These are phyloP conservation scores for Amphipoea lucens DNA, from an alignment of 2,888 invertebrate genomes.

Conservation along the genomic window DNA sequence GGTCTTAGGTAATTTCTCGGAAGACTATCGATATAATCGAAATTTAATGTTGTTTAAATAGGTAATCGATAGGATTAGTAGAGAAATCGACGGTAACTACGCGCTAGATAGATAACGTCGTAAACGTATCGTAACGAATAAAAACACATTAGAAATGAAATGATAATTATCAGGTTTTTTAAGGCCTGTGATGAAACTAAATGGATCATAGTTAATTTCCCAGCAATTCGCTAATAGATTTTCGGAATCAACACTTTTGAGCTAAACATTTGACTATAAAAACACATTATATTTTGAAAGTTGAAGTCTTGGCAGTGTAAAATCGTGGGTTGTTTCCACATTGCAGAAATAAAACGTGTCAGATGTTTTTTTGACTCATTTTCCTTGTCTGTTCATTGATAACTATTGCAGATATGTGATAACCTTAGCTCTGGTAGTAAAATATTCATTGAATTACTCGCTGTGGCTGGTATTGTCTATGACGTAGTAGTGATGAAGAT, in stretches of 20 bases:
- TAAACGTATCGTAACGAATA: conserved; percentile 40
- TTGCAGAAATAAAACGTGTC: conserved; percentile 23
- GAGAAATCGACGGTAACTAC: conserved; percentile 16
- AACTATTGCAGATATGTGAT: conserved; percentile 40
- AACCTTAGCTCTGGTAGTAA: conserved; percentile 32
- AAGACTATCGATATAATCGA: conserved; percentile 47
- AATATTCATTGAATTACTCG: conserved; percentile 14
- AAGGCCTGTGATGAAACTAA: not conserved
- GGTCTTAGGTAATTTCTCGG: conserved; percentile 50
- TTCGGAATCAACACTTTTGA: conserved; percentile 9
- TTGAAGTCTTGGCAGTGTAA: conserved; percentile 15
- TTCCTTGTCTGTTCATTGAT: conserved; percentile 52
- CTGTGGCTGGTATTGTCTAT: not conserved
- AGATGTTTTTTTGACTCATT: conserved; percentile 37
- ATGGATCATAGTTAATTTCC: not conserved
- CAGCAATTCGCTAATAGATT: conserved; percentile 34
- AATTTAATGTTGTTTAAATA: conserved; percentile 36
- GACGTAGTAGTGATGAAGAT: conserved; percentile 2
- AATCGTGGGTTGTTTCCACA: conserved; percentile 9
- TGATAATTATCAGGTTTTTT: conserved; percentile 20
- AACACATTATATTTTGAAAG: conserved; percentile 14
- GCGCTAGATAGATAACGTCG: conserved; percentile 46
- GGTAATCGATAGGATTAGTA: conserved; percentile 46
- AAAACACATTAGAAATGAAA: conserved; percentile 47
- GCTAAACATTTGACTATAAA: not conserved